phyloP scores from a whole-genome alignment of 2,113 vertebrate genomes.

The Plestiodon gilberti region DNA sequence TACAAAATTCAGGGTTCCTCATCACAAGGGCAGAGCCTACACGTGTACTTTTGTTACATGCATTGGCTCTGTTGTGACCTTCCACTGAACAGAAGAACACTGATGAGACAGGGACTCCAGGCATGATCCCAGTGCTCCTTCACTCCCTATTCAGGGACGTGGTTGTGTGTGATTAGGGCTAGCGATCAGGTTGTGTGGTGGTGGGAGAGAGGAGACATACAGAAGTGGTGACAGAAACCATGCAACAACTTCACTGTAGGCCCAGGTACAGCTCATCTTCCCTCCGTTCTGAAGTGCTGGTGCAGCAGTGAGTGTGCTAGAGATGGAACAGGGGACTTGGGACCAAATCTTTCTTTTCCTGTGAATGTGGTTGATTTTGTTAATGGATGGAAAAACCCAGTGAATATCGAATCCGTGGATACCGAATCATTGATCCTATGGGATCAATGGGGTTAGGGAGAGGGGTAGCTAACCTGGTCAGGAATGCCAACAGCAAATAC shows the following conservation, averaged over 20 bases:
- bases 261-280: no score
- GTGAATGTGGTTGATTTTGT: not conserved
- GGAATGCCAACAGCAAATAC: no score
- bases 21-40: not conserved
- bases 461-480: no score
- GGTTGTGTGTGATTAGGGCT: not conserved
- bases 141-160: no score
- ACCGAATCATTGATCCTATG: no score
- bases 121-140: not conserved
- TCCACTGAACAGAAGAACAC: not conserved
- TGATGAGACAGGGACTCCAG: not conserved
- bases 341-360: no score
- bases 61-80: not conserved
- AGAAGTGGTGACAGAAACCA: not conserved
- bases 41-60: not conserved
- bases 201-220: no score
- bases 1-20: not conserved
- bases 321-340: no score
- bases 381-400: no score
- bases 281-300: not conserved
- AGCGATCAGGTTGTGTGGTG: not conserved
- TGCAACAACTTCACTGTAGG: no score
- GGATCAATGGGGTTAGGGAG: no score
- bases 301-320: not conserved
- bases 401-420: no score